Conservation (phyloP, 2,797 vertebrate species). For the Notoglanidium macrostoma region DNA sequence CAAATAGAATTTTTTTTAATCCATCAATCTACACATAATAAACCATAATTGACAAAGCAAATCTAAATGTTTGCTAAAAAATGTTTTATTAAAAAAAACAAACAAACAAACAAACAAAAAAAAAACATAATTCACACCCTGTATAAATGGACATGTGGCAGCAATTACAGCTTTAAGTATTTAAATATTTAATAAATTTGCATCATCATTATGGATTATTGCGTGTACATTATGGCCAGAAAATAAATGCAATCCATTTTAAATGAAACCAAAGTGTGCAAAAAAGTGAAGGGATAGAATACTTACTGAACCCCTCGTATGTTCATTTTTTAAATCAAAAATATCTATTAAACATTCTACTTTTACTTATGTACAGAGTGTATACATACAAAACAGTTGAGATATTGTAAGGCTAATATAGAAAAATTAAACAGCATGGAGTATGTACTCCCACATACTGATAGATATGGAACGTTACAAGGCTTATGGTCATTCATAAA, state of each 20-base stretch:
- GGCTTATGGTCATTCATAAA: neutral
- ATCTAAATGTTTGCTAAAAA: neutral
- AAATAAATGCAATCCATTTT: neutral
- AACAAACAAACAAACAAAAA: too few species aligned
- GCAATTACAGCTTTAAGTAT: neutral
- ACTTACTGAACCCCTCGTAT: neutral
- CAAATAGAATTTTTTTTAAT: neutral
- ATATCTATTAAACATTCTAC: neutral
- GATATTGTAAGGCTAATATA: neutral
- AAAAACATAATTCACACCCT: too few species aligned
- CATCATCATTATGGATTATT: neutral
- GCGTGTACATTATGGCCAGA: neutral
- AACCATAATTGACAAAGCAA: too few species aligned
- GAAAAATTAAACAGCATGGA: neutral
- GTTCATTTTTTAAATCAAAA: neutral
- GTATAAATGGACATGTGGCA: neutral
- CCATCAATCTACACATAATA: neutral
- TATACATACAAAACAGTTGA: neutral
- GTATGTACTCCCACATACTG: neutral
- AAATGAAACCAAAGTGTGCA: neutral
- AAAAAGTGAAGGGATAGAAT: neutral
- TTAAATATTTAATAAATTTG: neutral
- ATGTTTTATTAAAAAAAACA: too few species aligned
- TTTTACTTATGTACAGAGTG: neutral
- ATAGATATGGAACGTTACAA: neutral